Percentiles rank a stretch among this genome's conserved stretches.
phyloP scores from a whole-genome alignment of 2,797 vertebrate species.

The Percopsis omiscomaycus region DNA sequence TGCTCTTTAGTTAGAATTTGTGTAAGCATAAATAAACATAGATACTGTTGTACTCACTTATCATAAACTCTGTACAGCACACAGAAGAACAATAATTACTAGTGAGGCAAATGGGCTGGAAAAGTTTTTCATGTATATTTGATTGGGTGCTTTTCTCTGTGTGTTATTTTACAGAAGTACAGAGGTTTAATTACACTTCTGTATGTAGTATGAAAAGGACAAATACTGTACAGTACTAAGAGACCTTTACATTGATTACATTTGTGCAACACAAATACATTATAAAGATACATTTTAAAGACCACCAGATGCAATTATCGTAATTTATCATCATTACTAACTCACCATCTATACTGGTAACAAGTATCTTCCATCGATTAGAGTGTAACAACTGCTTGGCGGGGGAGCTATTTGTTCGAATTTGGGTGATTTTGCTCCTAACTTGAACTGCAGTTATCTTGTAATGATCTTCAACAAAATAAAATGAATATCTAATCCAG shows the following conservation, averaged over 20 bases:
- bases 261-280: not conserved
- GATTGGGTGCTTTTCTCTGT: too few relatives aligned
- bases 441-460: not conserved
- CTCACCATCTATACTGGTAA: conserved; percentile 12
- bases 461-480: not conserved
- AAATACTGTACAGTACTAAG: not conserved
- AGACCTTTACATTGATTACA: too few relatives aligned
- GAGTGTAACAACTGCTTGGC: conserved; percentile 3
- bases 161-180: too few relatives aligned
- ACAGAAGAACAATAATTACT: not conserved
- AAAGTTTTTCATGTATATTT: too few relatives aligned
- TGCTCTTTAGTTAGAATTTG: too few relatives aligned
- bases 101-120: not conserved
- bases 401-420: conserved; percentile 7
- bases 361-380: conserved; percentile 23
- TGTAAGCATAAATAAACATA: too few relatives aligned
- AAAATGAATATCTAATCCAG: conserved; percentile 12
- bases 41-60: too few relatives aligned
- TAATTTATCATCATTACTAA: conserved; percentile 22
- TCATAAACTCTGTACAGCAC: too few relatives aligned
- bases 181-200: not conserved
- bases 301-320: not conserved
- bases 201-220: not conserved
- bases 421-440: not conserved
- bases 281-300: not conserved